Evolutionary conservation across 2,888 invertebrate species (phyloP), one percentile per base, ranked within the genome.

Genomic region (Cerceris rybyensis): DNA sequence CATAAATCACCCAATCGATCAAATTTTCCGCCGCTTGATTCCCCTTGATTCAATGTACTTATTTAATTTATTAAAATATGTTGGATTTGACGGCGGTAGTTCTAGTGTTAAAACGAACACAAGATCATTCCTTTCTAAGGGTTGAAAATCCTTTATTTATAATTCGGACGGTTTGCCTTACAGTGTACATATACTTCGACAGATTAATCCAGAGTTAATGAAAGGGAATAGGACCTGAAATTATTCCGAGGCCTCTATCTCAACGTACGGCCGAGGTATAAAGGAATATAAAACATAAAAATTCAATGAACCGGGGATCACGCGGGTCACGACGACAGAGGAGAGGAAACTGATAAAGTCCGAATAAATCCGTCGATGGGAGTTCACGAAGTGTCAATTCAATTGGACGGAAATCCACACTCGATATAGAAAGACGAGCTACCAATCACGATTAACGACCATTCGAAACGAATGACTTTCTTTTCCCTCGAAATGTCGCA

Each of bases 371-470:
- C 57, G 52, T 13, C 39, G 50, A 49, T 14, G 58, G 49, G 58
- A 28, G 49, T 49, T 49, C 28, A 9, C 61, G 6, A 14, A 41
- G 42, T 6, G 42, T 58, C 1, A 28, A 58, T 67, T 58, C 49
- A 58, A 67, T 67, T 28, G 60, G 0, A 16, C 14, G 50, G 64
- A 65, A 77, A 69, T 73, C 60, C 59, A 65, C 17, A 16, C 39
- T 59, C 52, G 55, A 61, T 74, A 57, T 43, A 60, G 16, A 64
- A 28, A 55, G 54, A 75, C 55, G 65, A 70, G 55, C 46, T 46
- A 66, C 43, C 73, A 65, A 74, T 77, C 73, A 69, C 43, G 49
- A 39, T 70, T 65, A 73, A 73, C 65, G 57, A 65, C 16, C 52
- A 14, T 42, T 69, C 69, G 61, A 72, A 69, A 71, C 2, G 16